phyloP scores from a whole-genome alignment of 1,140 invertebrate genomes.

The Drosophila pallidifrons region DNA sequence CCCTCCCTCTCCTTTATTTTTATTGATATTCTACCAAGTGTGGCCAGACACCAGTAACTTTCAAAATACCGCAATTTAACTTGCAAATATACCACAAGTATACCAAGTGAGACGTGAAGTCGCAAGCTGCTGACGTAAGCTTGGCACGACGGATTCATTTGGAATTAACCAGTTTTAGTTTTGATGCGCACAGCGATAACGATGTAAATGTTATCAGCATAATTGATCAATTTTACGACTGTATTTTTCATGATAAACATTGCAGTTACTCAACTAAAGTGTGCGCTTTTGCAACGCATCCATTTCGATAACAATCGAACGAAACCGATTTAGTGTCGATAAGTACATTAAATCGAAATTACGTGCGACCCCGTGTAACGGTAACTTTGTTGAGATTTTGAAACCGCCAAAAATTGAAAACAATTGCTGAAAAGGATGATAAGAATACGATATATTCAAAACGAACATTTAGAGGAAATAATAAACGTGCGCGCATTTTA shows the following conservation, averaged over 20 bases:
- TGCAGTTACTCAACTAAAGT: background rate
- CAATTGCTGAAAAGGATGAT: conserved; percentile 9
- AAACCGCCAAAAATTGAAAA: conserved; percentile 1
- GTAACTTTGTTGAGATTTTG: background rate
- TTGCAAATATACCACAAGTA: conserved; percentile 26
- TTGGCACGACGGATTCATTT: background rate
- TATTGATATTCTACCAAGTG: conserved; percentile 60
- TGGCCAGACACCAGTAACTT: conserved; percentile 22
- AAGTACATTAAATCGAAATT: background rate
- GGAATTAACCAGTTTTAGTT: background rate
- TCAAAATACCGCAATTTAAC: conserved; percentile 19
- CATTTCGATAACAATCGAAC: background rate
- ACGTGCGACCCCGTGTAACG: background rate
- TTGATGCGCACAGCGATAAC: background rate
- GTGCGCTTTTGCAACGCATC: background rate
- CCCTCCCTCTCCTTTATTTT: conserved; percentile 54
- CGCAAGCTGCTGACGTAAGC: conserved; percentile 30
- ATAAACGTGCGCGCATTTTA: conserved; percentile 82
- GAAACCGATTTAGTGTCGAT: background rate
- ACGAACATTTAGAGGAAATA: conserved; percentile 81
- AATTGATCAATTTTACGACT: background rate
- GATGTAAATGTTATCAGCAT: background rate
- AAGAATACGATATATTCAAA: conserved; percentile 39
- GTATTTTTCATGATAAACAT: background rate
- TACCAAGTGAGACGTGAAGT: conserved; percentile 9